Base-by-base conservation (phyloP, 2,113 vertebrate genomes). In the Mola mola region DNA sequence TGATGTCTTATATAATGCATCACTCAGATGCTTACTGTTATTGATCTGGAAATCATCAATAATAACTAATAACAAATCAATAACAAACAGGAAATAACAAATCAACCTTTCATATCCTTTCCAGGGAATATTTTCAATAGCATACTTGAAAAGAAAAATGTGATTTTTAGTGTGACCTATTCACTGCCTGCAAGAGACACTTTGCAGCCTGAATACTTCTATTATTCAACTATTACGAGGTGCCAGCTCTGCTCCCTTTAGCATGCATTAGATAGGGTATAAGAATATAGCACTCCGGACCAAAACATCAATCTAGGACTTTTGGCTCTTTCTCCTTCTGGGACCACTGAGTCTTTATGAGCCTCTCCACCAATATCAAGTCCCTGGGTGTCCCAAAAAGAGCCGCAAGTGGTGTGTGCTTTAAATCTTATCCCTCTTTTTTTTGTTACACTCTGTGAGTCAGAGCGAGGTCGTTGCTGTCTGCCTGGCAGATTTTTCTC, bases 231-330 rank as follows among this genome's bases (percentile, higher is more conserved):
- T 43, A 33, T 71, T 66, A 66, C 50, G 60, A 22, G 42, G 15
- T 72, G 36, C 13, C 33, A 36, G 44, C 37, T 62, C 66, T 48
- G 44, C 49, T 49, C 60, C 52, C 59, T 38, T 61, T 48, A 17
- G 22, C 66, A 65, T 60, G 61, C 58, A 60, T 69, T 61, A 58
- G 44, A 57, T 22, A 17, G 29, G 61, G n/a, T 67, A 28, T 10
- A 36, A 36, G 44, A 72, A 67, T 58, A 31, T 42, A 73, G 57
- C 52, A 59, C 60, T 28, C 5, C 37, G 40, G 33, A 65, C 48
- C 66, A 75, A 67, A 77, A 71, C 71, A 60, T 84, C 73, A 66
- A 82, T 78, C 72, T 65, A 13, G 12, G 71, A 73, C 66, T 75
- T 76, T 73, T 80, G 49, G 58, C 66, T 57, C 22, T 28, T 19